A percentile compares a stretch with the other conserved stretches of the same genome.
These are phyloP conservation scores for Typhlichthys eigenmanni DNA, from an alignment of 2,797 vertebrate species.

Conservation along the genomic window DNA sequence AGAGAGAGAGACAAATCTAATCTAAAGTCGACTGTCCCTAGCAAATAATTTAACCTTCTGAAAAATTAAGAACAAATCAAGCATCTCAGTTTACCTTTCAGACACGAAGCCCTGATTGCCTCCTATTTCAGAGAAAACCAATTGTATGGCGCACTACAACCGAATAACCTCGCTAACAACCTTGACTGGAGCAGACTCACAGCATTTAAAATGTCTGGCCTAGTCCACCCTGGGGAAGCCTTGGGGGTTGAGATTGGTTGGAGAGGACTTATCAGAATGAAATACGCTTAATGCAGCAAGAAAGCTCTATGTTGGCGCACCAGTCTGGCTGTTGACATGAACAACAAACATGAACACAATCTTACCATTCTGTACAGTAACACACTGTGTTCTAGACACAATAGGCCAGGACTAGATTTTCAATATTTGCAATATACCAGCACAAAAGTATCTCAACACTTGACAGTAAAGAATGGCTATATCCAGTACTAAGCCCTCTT, in stretches of 20 bases:
- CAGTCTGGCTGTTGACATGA: constrained; percentile 24
- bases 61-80: constrained; percentile 24
- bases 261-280: constrained; percentile 34
- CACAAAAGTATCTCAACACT: not conserved
- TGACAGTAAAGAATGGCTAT: too few relatives aligned
- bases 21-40: not conserved
- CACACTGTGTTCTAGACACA: constrained; percentile 13
- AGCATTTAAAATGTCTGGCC: constrained; percentile 22
- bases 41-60: constrained; percentile 5
- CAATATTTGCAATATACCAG: constrained; percentile 29
- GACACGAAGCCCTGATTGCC: constrained; percentile 2
- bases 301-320: constrained; percentile 19
- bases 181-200: not conserved
- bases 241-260: constrained; percentile 11
- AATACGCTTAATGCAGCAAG: constrained; percentile 30
- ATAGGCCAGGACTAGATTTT: constrained; percentile 21
- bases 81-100: constrained; percentile 10
- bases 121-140: constrained; percentile 30
- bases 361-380: constrained; percentile 34
- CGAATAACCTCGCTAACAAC: not conserved
- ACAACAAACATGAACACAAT: constrained; percentile 35
- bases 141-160: constrained; percentile 9
- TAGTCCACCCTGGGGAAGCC: constrained; percentile 10
- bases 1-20: not conserved
- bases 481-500: too few relatives aligned